Evolutionary conservation across 2,888 invertebrate species (phyloP), one percentile per base, ranked within the genome.

Genomic region (Hyles lineata): DNA sequence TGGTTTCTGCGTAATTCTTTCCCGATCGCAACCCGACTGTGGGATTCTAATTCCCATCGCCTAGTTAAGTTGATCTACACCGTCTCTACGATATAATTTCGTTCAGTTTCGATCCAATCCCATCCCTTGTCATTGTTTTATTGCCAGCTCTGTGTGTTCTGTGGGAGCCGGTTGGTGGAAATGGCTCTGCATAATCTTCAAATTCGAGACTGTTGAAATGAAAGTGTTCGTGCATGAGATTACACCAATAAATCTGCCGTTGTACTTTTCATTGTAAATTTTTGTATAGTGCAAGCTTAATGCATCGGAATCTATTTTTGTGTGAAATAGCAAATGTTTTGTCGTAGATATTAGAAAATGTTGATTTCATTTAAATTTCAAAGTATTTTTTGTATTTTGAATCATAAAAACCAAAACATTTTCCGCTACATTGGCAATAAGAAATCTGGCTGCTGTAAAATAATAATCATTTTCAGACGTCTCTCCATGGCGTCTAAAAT

Each of bases 41-140:
- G 73, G 67, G 70, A 60, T 61, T 73, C 74, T 76, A 74, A 77
- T 74, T 76, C 72, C 70, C 70, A 61, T 74, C 50, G 55, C 71
- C 76, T 73, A 73, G 73, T 71, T 72, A 76, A 76, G 75, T 78
- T 74, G 76, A 73, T 75, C 74, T 74, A 63, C 72, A 74, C 69
- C 70, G 71, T 75, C 71, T 72, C 60, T 70, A 76, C 75, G 70
- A 72, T 71, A 73, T 75, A 73, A 77, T 77, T 73, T 50, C 79
- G 85, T 83, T 81, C 82, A 79, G 81, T 83, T 80, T 82, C 86
- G 83, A 83, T 84, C 82, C 86, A 82, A 77, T 83, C 81, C 80
- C 80, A 82, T 82, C 81, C 78, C 79, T 79, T 81, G 84, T 82
- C 82, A 79, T 81, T 80, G 80, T 82, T 85, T 87, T 83, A 85